Conservation (phyloP, 2,888 invertebrate species). For the Melipona bicolor region DNA sequence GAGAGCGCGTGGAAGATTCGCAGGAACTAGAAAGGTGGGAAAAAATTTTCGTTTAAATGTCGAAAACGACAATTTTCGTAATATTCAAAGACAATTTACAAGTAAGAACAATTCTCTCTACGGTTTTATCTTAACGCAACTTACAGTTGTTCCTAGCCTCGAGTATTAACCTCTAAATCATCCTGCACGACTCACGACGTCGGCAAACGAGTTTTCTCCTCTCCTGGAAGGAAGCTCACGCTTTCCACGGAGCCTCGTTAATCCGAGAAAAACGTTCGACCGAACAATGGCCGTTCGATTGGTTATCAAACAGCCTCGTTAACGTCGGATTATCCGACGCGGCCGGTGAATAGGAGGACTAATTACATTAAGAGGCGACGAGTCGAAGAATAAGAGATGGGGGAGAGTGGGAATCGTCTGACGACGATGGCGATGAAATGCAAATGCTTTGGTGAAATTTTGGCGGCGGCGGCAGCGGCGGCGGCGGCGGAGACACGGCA, state of each 20-base stretch:
- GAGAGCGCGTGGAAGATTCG: not conserved
- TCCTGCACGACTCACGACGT: too few relatives aligned
- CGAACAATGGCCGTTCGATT: constrained; percentile 43
- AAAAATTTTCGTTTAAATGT: too few relatives aligned
- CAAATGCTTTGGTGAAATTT: constrained; percentile 45
- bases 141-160: too few relatives aligned
- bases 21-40: too few relatives aligned
- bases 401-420: constrained; percentile 24
- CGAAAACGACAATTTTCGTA: too few relatives aligned
- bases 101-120: too few relatives aligned
- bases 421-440: constrained; percentile 39
- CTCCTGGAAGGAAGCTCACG: not conserved
- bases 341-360: constrained; percentile 39
- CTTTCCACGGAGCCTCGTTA: not conserved
- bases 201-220: too few relatives aligned
- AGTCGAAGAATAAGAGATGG: not conserved
- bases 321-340: constrained; percentile 34
- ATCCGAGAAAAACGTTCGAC: not conserved
- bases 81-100: too few relatives aligned
- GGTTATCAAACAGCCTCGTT: constrained; percentile 45
- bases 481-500: constrained; percentile 3
- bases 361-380: constrained; percentile 54
- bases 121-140: too few relatives aligned
- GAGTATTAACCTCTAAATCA: too few relatives aligned
- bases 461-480: constrained; percentile 12